phyloP scores from a whole-genome alignment of 2,797 vertebrate species.

The Sebastes matsubarae region DNA sequence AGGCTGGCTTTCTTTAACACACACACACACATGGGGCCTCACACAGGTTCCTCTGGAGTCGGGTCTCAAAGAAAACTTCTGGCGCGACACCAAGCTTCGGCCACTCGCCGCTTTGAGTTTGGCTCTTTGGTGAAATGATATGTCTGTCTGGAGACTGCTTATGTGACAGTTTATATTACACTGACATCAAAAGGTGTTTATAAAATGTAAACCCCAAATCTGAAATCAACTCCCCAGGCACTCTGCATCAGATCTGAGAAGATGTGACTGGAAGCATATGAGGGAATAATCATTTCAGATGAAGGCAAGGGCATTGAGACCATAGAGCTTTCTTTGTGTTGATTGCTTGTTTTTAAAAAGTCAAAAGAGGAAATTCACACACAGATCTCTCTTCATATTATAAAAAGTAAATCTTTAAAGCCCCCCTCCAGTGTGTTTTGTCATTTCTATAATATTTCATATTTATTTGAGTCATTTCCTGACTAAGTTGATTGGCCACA shows the following conservation, averaged over 20 bases:
- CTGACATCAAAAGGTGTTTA: constrained; percentile 32
- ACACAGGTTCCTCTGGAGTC: constrained; percentile 26
- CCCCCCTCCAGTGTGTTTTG: too few species aligned
- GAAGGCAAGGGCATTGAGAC: background rate
- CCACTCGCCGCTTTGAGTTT: constrained; percentile 28
- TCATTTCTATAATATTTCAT: too few species aligned
- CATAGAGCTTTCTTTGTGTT: background rate
- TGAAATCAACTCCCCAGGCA: background rate
- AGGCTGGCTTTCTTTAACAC: constrained; percentile 16
- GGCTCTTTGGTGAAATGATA: constrained; percentile 46
- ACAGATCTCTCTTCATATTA: background rate
- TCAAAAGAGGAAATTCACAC: background rate
- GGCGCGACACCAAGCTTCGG: constrained; percentile 25
- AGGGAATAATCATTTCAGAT: background rate
- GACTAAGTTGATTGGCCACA: too few species aligned
- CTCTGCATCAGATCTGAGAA: background rate
- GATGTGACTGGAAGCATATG: background rate
- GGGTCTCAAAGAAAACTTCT: constrained; percentile 39
- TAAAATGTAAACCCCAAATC: constrained; percentile 21
- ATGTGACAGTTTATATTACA: constrained; percentile 31
- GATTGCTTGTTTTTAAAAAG: constrained; percentile 6
- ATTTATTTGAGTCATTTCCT: too few species aligned
- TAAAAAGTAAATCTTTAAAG: background rate
- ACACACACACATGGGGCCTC: background rate
- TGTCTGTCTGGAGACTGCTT: constrained; percentile 17